Conservation (phyloP, 1,140 invertebrate genomes). For the Penaeus chinensis region DNA sequence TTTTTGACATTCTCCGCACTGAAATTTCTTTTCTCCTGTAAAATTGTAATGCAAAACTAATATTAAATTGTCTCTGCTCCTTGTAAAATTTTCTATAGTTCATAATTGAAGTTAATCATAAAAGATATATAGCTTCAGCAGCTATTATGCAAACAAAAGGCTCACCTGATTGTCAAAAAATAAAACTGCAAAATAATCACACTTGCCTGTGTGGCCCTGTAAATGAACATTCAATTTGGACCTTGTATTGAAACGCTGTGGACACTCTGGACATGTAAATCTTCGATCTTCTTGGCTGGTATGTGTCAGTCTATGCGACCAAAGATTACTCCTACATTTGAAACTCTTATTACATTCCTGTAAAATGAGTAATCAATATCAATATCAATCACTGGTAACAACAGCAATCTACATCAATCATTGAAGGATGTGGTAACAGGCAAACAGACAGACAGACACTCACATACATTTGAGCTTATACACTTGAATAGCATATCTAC, state of each 20-base stretch:
- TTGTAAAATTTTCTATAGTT: too few species aligned
- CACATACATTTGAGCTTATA: too few species aligned
- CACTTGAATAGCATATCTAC: not conserved
- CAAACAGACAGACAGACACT: too few species aligned
- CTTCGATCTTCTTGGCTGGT: not conserved
- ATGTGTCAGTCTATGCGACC: constrained; percentile 33
- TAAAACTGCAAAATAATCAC: not conserved
- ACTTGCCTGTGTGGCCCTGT: constrained; percentile 25
- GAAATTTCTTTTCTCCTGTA: constrained; percentile 35
- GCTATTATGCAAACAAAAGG: not conserved
- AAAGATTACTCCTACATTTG: constrained; percentile 38
- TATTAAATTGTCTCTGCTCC: too few species aligned
- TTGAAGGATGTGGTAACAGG: too few species aligned
- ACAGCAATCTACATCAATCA: too few species aligned
- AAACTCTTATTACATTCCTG: constrained; percentile 38
- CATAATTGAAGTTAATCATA: too few species aligned
- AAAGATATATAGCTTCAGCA: too few species aligned
- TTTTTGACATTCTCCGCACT: constrained; percentile 40
- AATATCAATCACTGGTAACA: not conserved
- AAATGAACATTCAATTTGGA: constrained; percentile 31
- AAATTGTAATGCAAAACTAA: not conserved
- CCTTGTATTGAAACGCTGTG: constrained; percentile 22
- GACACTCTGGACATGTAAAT: constrained; percentile 7
- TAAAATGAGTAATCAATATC: not conserved
- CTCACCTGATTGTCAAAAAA: not conserved